Percentiles rank a stretch among this genome's conserved stretches.
Evolutionary conservation across 2,113 vertebrate genomes (phyloP).

Genomic region (Bostrychus sinensis): DNA sequence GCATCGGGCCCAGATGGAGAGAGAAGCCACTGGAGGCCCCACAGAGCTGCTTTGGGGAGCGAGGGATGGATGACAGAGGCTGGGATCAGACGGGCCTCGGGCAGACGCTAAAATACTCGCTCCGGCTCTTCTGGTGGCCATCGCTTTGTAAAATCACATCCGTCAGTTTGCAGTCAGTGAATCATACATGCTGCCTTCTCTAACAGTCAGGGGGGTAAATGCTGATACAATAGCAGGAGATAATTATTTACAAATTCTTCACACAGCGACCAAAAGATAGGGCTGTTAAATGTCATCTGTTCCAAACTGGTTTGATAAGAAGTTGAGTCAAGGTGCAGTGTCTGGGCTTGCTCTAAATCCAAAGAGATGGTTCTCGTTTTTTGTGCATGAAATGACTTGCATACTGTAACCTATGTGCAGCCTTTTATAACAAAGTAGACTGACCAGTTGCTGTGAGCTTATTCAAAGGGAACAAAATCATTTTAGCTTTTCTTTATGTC

Average conservation of each 20-base stretch:
- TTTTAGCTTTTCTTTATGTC: too few species aligned
- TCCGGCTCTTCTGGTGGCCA: conserved; percentile 78
- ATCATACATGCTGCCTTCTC: neutral
- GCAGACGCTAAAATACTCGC: conserved; percentile 85
- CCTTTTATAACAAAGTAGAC: too few species aligned
- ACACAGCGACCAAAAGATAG: neutral
- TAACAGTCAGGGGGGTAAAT: neutral
- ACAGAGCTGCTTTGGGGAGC: conserved; percentile 23
- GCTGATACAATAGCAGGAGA: too few species aligned
- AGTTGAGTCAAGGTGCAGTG: neutral
- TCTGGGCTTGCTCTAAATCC: conserved; percentile 5
- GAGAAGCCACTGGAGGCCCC: conserved; percentile 77
- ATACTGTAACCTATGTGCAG: too few species aligned
- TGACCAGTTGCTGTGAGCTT: too few species aligned
- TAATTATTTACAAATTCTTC: neutral
- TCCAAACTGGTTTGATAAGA: neutral
- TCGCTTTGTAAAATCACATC: conserved; percentile 77
- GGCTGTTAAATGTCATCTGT: neutral
- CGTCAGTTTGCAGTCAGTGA: conserved; percentile 54
- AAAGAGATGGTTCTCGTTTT: neutral
- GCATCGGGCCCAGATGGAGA: conserved; percentile 78
- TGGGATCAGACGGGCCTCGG: conserved; percentile 79
- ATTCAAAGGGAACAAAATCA: too few species aligned
- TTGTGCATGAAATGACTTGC: neutral
- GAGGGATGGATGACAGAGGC: conserved; percentile 40